These are phyloP conservation scores for Drosophila glabriapex DNA, from an alignment of 2,888 invertebrate genomes.

Conservation along the genomic window DNA sequence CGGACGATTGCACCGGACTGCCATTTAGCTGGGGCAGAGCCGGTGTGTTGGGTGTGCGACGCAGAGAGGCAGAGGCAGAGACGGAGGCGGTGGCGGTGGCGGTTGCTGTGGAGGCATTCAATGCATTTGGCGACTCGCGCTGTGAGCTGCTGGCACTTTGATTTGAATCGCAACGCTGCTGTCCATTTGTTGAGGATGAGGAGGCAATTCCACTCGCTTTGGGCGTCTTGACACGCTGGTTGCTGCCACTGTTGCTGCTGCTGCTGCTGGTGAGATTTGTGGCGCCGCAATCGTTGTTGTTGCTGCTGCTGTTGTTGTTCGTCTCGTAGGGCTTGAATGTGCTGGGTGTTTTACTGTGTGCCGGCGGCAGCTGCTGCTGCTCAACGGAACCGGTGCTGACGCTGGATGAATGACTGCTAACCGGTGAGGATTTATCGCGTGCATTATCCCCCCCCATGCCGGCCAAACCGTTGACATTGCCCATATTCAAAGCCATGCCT, in stretches of 20 bases:
- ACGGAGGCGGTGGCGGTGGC: slow-evolving; percentile 52
- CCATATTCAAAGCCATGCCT: slow-evolving; percentile 60
- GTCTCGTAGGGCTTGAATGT: slow-evolving; percentile 93
- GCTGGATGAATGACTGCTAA: slow-evolving; percentile 84
- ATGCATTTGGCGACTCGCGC: slow-evolving; percentile 82
- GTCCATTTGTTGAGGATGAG: slow-evolving; percentile 67
- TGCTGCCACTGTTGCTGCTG: slow-evolving; percentile 33
- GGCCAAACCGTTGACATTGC: slow-evolving; percentile 45
- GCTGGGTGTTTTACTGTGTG: slow-evolving; percentile 77
- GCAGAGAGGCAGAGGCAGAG: slow-evolving; percentile 9
- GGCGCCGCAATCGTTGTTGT: slow-evolving; percentile 72
- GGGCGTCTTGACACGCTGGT: slow-evolving; percentile 68
- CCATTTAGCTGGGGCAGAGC: slow-evolving; percentile 56
- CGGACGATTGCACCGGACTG: slow-evolving; percentile 68
- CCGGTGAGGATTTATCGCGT: slow-evolving; percentile 88
- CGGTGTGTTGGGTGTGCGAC: slow-evolving; percentile 48
- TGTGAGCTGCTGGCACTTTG: slow-evolving; percentile 88
- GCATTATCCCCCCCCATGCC: slow-evolving; percentile 76
- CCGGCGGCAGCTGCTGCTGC: slow-evolving; percentile 82
- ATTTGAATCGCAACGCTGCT: slow-evolving; percentile 90
- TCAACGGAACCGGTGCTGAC: slow-evolving; percentile 86
- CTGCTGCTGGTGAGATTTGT: slow-evolving; percentile 65
- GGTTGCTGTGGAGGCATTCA: slow-evolving; percentile 51
- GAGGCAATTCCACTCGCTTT: slow-evolving; percentile 44
- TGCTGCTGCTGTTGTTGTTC: slow-evolving; percentile 85